Evolutionary conservation across 2,888 invertebrate genomes (phyloP), one percentile per base, ranked within the genome.

Genomic region (Eupithecia tripunctaria): DNA sequence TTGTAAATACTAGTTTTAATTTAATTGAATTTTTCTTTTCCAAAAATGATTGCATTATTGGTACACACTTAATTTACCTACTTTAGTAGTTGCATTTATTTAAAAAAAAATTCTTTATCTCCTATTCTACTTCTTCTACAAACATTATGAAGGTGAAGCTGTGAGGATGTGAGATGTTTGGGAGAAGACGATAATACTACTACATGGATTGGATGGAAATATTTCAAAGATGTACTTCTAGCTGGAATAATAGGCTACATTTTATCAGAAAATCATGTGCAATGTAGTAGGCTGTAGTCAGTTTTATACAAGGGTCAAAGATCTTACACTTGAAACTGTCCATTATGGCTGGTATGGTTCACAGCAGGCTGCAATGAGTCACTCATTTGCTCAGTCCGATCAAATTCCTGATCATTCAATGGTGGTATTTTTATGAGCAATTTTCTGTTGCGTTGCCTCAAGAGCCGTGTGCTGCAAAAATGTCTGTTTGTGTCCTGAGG

Each of bases 261-360:
- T 51, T 51, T 21, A n/a, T 51, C 18, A n/a, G n/a, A 47, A 43
- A 47, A 14, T n/a, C 7, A 14, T 7, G n/a, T n/a, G n/a, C n/a
- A 2, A 47, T n/a, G n/a, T 7, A 7, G n/a, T 7, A 47, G 47
- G n/a, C n/a, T n/a, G 18, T 18, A 43, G 43, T 6, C 43, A 29
- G 29, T 29, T 27, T 27, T 29, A 47, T n/a, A 51, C n/a, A 51
- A 51, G 47, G 47, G n/a, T 85, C n/a, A 51, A 51, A 7, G 47
- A 2, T 85, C 92, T 90, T 85, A 93, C 93, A 90, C 84, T 41
- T 88, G 78, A 85, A 91, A 91, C 62, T 84, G 81, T 75, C 91
- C 91, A 69, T 91, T 91, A 81, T 83, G 87, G 75, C 88, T 88
- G 71, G 84, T 84, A 82, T 90, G 86, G 66, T 85, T 82, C 67